phyloP scores from a whole-genome alignment of 2,113 vertebrate species.

The Eolophus roseicapilla region DNA sequence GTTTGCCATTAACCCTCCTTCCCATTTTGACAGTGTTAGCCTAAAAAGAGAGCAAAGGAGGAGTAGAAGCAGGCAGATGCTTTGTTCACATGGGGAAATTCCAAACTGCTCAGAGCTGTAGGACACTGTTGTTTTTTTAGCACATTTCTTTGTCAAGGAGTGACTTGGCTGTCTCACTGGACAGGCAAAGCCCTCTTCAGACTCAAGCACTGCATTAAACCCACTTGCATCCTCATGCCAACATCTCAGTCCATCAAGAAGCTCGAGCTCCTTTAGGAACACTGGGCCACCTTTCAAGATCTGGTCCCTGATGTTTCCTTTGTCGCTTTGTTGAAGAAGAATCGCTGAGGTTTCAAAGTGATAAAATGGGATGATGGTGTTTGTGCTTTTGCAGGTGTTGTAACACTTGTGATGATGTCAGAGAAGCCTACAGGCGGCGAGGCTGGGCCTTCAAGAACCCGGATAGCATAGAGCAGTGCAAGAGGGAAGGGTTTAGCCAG shows the following conservation, averaged over 20 bases:
- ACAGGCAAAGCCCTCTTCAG: neutral
- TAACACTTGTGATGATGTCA: slow-evolving; percentile 95
- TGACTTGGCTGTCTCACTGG: neutral
- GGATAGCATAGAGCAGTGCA: slow-evolving; percentile 96
- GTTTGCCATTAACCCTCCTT: neutral
- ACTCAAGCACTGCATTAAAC: neutral
- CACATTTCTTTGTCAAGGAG: neutral
- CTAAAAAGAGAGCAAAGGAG: neutral
- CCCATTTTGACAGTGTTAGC: neutral
- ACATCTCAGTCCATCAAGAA: neutral
- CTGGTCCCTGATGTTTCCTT: neutral
- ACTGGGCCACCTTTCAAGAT: neutral
- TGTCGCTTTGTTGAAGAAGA: neutral
- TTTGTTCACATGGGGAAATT: neutral
- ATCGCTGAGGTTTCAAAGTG: neutral
- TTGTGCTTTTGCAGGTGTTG: slow-evolving; percentile 83
- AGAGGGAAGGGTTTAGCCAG: slow-evolving; percentile 95
- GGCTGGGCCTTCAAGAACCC: slow-evolving; percentile 98
- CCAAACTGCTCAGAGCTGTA: neutral
- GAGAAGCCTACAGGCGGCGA: slow-evolving; percentile 91
- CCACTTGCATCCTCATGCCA: neutral
- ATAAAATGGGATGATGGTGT: neutral
- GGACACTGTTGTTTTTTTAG: neutral
- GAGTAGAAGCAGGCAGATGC: neutral
- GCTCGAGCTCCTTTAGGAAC: neutral